These are phyloP conservation scores for Cephalotes varians DNA, from an alignment of 2,888 invertebrate genomes.

Conservation along the genomic window DNA sequence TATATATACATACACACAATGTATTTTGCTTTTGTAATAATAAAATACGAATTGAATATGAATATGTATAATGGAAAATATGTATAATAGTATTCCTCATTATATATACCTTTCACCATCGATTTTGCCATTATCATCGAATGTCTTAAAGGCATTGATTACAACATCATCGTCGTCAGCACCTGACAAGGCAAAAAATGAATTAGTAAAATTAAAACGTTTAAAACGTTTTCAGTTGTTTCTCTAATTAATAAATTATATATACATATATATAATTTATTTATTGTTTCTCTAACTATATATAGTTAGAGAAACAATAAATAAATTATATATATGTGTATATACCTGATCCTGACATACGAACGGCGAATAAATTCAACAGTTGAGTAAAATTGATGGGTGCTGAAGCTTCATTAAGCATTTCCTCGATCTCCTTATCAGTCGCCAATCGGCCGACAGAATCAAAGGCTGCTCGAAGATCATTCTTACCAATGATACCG, in stretches of 20 bases:
- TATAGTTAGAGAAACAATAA: too few relatives aligned
- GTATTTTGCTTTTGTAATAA: too few relatives aligned
- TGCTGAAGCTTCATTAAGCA: conserved; percentile 95
- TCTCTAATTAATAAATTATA: not conserved
- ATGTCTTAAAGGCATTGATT: conserved; percentile 96
- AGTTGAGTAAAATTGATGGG: conserved; percentile 98
- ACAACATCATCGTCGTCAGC: conserved; percentile 97
- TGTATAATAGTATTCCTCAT: not conserved
- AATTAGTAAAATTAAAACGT: not conserved
- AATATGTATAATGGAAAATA: too few relatives aligned
- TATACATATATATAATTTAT: too few relatives aligned
- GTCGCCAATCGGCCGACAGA: conserved; percentile 95
- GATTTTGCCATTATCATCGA: conserved; percentile 95
- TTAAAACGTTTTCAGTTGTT: not conserved
- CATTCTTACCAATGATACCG: conserved; percentile 95
- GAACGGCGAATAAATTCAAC: conserved; percentile 95
- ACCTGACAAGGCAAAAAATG: conserved; percentile 83
- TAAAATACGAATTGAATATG: not conserved
- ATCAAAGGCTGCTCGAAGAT: conserved; percentile 96
- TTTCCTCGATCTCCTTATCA: conserved; percentile 96
- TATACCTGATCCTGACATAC: conserved; percentile 95
- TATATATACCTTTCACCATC: conserved; percentile 91
- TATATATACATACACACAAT: too few relatives aligned
- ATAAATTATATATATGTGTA: too few relatives aligned
- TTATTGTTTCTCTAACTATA: too few relatives aligned